Conservation (phyloP, 2,797 vertebrate genomes). For the Enteromius treurensis region DNA sequence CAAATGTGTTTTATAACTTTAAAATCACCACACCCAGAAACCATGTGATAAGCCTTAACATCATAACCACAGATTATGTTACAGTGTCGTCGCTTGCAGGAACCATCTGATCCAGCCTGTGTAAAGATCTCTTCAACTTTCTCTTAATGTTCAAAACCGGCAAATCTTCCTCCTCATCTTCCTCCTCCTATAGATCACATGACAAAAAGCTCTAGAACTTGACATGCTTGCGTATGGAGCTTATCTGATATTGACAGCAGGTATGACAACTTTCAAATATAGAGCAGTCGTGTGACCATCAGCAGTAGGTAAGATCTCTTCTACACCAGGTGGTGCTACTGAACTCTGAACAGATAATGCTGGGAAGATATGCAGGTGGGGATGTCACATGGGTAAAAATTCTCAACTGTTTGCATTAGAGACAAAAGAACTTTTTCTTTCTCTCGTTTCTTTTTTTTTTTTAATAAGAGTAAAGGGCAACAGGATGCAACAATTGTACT, state of each 20-base stretch:
- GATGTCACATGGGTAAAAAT: neutral
- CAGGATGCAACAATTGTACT: neutral
- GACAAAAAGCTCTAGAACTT: slow-evolving; percentile 34
- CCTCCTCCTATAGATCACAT: slow-evolving; percentile 34
- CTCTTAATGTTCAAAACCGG: slow-evolving; percentile 62
- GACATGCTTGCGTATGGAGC: neutral
- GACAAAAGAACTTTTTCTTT: neutral
- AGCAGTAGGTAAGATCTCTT: neutral
- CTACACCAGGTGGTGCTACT: slow-evolving; percentile 15
- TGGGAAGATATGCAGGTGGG: slow-evolving; percentile 16
- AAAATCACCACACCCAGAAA: slow-evolving; percentile 8
- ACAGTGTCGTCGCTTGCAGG: slow-evolving; percentile 55
- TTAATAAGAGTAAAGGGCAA: neutral
- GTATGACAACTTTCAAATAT: neutral
- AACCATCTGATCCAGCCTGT: slow-evolving; percentile 55
- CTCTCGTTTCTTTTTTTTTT: no score
- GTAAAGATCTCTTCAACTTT: slow-evolving; percentile 51
- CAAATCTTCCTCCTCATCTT: slow-evolving; percentile 50
- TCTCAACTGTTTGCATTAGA: neutral
- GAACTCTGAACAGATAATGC: neutral
- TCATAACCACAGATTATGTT: slow-evolving; percentile 44
- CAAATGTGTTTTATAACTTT: neutral
- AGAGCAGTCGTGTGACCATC: neutral
- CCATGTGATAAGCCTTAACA: slow-evolving; percentile 18
- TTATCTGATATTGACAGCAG: neutral